phyloP scores from a whole-genome alignment of 2,113 vertebrate species.

The Lepidothrix coronata region DNA sequence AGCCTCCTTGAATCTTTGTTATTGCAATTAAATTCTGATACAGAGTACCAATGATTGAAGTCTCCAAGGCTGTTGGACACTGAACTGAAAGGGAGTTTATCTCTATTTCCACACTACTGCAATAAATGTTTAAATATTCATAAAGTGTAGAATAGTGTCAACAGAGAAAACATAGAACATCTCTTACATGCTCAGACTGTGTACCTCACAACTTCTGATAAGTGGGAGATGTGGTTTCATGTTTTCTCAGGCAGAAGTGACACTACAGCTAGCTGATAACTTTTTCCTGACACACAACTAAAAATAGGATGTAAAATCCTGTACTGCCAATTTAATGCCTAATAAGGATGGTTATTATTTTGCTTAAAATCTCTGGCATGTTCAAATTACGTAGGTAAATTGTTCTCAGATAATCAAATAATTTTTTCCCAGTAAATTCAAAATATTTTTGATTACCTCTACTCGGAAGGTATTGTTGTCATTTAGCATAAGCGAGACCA shows the following conservation, averaged over 20 bases:
- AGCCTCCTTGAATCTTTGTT: neutral
- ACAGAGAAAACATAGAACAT: neutral
- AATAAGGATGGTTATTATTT: neutral
- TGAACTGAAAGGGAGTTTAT: neutral
- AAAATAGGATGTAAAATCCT: neutral
- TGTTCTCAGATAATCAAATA: neutral
- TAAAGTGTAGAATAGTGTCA: neutral
- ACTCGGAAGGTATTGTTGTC: accelerated
- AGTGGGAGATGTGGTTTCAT: neutral
- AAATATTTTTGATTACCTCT: neutral
- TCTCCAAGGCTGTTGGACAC: neutral
- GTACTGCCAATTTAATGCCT: neutral
- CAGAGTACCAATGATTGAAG: neutral
- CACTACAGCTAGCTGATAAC: neutral
- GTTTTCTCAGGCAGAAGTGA: constrained; percentile 5
- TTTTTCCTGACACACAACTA: neutral
- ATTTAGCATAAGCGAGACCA: neutral
- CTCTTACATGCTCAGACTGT: neutral
- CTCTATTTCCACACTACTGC: neutral
- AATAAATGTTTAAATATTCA: constrained; percentile 38
- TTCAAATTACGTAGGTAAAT: neutral
- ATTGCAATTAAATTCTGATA: constrained; percentile 12
- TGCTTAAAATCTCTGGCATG: neutral
- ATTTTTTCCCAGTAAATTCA: neutral
- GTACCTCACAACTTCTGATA: constrained; percentile 17